Evolutionary conservation across 2,888 invertebrate genomes (phyloP).

Genomic region (Aphrophora alni): DNA sequence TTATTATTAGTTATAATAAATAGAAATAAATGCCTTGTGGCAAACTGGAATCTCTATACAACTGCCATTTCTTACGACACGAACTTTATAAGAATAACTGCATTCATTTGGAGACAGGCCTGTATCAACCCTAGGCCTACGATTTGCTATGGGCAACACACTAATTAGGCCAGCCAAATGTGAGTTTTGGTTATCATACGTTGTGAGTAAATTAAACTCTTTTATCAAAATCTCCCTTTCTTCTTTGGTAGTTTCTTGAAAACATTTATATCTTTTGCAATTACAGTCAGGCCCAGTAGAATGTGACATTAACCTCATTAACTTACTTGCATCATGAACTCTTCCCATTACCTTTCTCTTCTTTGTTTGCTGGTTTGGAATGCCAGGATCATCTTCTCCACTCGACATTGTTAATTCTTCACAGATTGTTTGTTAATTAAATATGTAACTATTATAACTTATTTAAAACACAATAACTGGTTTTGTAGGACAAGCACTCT

Average conservation of each 20-base stretch:
- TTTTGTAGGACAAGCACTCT: too few species aligned
- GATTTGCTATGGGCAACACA: slow-evolving; percentile 14
- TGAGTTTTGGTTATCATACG: slow-evolving; percentile 17
- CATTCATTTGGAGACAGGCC: slow-evolving; percentile 19
- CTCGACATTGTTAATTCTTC: slow-evolving; percentile 11
- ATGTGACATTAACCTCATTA: slow-evolving; percentile 15
- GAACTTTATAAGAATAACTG: slow-evolving; percentile 23
- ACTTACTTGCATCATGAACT: slow-evolving; percentile 16
- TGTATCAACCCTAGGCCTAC: slow-evolving; percentile 17
- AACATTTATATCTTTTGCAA: slow-evolving; percentile 28
- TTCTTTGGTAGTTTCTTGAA: neutral
- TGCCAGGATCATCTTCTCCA: slow-evolving; percentile 17
- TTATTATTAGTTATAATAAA: too few species aligned
- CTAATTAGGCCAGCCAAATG: slow-evolving; percentile 16
- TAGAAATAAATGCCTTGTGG: slow-evolving; percentile 23
- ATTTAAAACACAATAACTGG: too few species aligned
- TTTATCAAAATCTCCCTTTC: neutral
- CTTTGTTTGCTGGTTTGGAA: slow-evolving; percentile 15
- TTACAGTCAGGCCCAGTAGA: slow-evolving; percentile 25
- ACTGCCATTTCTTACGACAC: slow-evolving; percentile 10
- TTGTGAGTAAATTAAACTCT: slow-evolving; percentile 23
- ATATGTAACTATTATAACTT: too few species aligned
- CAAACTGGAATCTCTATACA: slow-evolving; percentile 27
- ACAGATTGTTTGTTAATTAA: too few species aligned
- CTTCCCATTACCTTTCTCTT: slow-evolving; percentile 20